These are phyloP conservation scores for Anoura caudifer DNA, from an alignment of 2,113 vertebrate species.

Conservation along the genomic window DNA sequence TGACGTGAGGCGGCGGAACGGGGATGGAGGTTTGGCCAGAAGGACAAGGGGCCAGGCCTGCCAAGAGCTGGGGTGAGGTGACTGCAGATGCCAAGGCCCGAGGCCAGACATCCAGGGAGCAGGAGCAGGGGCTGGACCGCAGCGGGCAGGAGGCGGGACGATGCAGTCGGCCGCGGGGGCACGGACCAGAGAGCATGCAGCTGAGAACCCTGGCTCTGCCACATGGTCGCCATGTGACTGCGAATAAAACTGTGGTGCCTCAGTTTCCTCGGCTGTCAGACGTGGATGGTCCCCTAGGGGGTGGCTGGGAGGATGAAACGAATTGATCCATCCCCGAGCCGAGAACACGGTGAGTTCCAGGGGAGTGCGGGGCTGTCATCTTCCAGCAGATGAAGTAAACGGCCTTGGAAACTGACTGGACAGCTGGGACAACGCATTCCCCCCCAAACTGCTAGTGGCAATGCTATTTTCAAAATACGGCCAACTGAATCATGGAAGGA, in stretches of 20 bases:
- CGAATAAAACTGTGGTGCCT: background rate
- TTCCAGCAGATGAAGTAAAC: background rate
- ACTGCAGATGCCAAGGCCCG: background rate
- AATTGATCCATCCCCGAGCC: accelerated
- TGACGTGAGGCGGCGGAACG: accelerated
- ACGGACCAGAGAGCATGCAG: background rate
- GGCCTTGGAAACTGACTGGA: background rate
- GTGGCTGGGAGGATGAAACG: background rate
- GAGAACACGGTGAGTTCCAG: background rate
- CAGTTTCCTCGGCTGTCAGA: background rate
- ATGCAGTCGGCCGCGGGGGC: too few relatives aligned
- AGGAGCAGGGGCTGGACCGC: background rate
- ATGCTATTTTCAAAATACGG: background rate
- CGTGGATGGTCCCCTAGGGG: accelerated
- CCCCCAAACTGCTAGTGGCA: background rate
- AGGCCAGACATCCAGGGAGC: accelerated
- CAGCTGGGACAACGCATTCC: background rate
- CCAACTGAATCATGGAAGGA: background rate
- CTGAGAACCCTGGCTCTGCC: background rate
- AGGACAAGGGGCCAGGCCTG: too few relatives aligned
- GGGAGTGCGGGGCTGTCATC: accelerated
- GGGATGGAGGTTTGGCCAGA: background rate
- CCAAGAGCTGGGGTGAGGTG: background rate
- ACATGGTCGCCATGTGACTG: accelerated
- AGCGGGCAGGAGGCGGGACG: background rate